Evolutionary conservation across 2,888 invertebrate genomes (phyloP), one percentile per base, ranked within the genome.

Genomic region (Lithosia quadra): DNA sequence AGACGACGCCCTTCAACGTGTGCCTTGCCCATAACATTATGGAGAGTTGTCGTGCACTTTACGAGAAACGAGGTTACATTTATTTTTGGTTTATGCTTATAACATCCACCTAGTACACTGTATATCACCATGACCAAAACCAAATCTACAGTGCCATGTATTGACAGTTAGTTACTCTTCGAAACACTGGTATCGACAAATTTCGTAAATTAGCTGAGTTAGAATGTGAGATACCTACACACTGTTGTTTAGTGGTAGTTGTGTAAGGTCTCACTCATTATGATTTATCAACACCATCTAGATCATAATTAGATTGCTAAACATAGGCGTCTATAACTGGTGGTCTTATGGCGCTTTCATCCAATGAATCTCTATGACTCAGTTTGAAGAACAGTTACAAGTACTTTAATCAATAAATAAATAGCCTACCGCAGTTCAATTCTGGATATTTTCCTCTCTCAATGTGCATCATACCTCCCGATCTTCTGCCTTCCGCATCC

Each of bases 11-110:
- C 88, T 90, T 88, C 88, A 73, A 75, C 64, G 69, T 78, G 80
- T 36, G 53, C 57, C 33, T 53, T 63, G 63, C 43, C 72, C 77
- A 78, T 85, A 81, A 80, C 81, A 87, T 85, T 88, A n/a, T 85
- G 87, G 85, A 69, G 78, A 82, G 80, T 82, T 78, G 88, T 82
- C 81, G 78, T 85, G 84, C 70, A 79, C 86, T 83, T 85, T 86
- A 85, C 78, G 58, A 86, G 86, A 88, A 87, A 85, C 83, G 87
- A 90, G 90, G 89, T 85, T 88, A 84, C 76, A 78, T 84, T 87
- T 87, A 87, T 86, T 88, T 88, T 86, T 84, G 84, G 84, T 80
- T 76, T 81, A 86, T 81, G 84, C 34, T n/a, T 58, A 80, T 77
- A 53, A 34, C 36, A 63, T 53, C 55, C 8, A 3, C 22, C 18